Evolutionary conservation across 92 coral and sea anemone genomes (phyloP).

Genomic region (Phenganax marumi): DNA sequence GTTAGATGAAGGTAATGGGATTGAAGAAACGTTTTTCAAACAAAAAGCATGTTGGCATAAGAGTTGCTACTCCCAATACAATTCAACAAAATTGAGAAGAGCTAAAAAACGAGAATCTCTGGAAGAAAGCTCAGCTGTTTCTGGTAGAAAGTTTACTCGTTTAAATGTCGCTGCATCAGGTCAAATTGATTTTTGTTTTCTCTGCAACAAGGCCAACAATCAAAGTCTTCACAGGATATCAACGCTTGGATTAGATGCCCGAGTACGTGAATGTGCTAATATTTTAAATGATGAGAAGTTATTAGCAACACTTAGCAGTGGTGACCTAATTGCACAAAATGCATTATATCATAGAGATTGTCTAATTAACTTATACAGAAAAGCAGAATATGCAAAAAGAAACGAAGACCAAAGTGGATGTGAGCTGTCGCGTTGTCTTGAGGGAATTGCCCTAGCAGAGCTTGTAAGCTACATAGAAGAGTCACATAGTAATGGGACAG

Average conservation of each 20-base stretch:
- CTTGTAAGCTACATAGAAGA: conserved; percentile 62
- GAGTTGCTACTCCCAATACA: conserved; percentile 26
- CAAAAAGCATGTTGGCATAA: conserved; percentile 48
- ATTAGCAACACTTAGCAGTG: not conserved
- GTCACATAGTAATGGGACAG: conserved; percentile 5
- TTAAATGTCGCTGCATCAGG: not conserved
- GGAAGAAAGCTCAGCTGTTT: not conserved
- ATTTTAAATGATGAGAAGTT: conserved; percentile 25
- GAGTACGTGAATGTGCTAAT: conserved; percentile 46
- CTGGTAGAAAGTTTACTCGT: not conserved
- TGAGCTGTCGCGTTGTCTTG: conserved; percentile 42
- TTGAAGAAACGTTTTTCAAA: not conserved
- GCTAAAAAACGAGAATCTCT: conserved; percentile 34
- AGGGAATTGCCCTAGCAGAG: conserved; percentile 66
- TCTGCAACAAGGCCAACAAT: not conserved
- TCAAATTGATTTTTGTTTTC: conserved; percentile 14
- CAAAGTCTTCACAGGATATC: conserved; percentile 32
- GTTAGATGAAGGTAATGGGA: too few relatives aligned
- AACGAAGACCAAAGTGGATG: conserved; percentile 6
- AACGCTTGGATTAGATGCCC: conserved; percentile 36
- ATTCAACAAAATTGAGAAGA: conserved; percentile 25
- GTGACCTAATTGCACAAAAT: conserved; percentile 18
- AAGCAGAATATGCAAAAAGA: conserved; percentile 12
- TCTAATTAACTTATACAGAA: conserved; percentile 24
- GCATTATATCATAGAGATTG: conserved; percentile 19